These are phyloP conservation scores for Microtus oregoni DNA, from an alignment of 2,113 vertebrate species.

Conservation along the genomic window DNA sequence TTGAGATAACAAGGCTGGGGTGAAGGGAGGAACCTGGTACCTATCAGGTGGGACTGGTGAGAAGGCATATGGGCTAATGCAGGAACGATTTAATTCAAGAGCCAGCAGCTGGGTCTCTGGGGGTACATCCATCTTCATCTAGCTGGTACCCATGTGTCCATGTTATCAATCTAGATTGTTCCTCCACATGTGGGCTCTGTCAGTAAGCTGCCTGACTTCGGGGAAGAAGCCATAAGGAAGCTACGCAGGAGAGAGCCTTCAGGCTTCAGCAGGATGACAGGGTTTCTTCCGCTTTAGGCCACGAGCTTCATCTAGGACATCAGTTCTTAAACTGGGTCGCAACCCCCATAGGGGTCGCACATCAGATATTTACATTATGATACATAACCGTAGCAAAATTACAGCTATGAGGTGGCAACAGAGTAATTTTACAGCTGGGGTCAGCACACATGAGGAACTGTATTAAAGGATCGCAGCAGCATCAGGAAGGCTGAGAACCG, in stretches of 20 bases:
- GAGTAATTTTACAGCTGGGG: not conserved
- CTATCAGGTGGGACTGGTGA: no score
- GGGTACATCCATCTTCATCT: not conserved
- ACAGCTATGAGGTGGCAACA: not conserved
- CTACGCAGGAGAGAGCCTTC: not conserved
- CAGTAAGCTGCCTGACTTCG: not conserved
- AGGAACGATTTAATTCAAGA: not conserved
- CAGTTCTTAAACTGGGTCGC: not conserved
- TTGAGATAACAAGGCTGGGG: not conserved
- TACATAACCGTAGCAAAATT: not conserved
- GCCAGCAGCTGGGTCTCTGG: not conserved
- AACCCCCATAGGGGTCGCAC: not conserved
- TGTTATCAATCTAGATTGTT: no score
- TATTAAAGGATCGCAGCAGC: not conserved
- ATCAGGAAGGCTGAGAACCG: not conserved
- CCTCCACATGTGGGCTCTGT: not conserved
- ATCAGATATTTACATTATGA: not conserved
- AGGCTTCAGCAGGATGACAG: not conserved
- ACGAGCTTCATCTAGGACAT: not conserved
- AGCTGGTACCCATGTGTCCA: not conserved
- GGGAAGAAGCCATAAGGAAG: not conserved
- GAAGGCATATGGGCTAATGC: not conserved
- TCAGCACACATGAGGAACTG: not conserved
- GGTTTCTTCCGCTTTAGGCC: not conserved
- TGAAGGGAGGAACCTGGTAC: not conserved